Percentiles rank a stretch among this genome's conserved stretches.
Conservation (phyloP, 1,140 invertebrate genomes). For the Caenorhabditis brenneri region DNA sequence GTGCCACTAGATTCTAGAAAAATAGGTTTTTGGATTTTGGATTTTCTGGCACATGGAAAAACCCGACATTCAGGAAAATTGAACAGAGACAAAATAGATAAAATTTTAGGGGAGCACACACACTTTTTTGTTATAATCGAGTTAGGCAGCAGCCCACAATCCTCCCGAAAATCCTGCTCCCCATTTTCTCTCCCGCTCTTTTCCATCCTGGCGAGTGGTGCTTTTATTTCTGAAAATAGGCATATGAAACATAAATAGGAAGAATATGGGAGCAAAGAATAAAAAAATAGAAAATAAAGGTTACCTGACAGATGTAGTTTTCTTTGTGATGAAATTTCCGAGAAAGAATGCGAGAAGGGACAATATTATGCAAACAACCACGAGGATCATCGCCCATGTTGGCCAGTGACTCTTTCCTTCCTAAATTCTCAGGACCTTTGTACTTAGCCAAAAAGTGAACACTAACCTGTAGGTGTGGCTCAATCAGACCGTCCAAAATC, state of each 20-base stretch:
- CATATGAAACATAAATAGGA: background rate
- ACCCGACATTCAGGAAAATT: constrained; percentile 9
- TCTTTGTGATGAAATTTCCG: constrained; percentile 45
- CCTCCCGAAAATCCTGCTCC: constrained; percentile 53
- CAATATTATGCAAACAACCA: constrained; percentile 39
- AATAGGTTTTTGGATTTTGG: background rate
- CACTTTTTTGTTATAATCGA: background rate
- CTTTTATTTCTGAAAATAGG: constrained; percentile 13
- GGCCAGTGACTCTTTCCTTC: constrained; percentile 46
- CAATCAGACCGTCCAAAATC: constrained; percentile 17
- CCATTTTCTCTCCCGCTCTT: constrained; percentile 45
- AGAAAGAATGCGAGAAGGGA: constrained; percentile 36
- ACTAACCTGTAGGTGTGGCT: background rate
- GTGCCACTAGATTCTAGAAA: no score
- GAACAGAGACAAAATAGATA: background rate
- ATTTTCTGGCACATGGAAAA: background rate
- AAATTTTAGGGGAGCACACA: background rate
- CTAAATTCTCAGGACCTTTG: background rate
- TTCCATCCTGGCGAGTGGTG: constrained; percentile 1
- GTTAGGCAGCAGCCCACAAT: constrained; percentile 51
- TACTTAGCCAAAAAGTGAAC: background rate
- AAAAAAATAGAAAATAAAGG: background rate
- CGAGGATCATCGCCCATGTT: constrained; percentile 43
- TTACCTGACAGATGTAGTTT: constrained; percentile 36
- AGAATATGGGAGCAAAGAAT: background rate